A percentile compares a stretch with the other conserved stretches of the same genome.
phyloP scores from a whole-genome alignment of 2,113 vertebrate genomes.

The Daphoenositta chrysoptera region DNA sequence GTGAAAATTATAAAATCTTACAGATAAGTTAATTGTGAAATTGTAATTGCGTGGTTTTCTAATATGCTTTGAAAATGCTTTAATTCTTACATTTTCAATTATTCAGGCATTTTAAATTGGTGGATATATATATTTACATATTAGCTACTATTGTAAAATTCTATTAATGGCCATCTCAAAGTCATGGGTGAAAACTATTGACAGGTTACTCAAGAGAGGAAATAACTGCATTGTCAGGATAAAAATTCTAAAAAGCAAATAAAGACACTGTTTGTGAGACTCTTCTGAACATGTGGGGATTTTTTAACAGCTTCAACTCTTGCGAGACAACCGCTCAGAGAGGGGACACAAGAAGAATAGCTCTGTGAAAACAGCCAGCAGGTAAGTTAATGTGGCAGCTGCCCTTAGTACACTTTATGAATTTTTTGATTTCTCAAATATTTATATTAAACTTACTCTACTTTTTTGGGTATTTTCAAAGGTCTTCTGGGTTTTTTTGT shows the following conservation, averaged over 20 bases:
- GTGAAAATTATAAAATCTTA: background rate
- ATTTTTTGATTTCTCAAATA: background rate
- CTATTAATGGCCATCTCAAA: background rate
- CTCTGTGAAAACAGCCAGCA: constrained; percentile 91
- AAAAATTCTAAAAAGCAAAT: background rate
- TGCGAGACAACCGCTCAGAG: constrained; percentile 87
- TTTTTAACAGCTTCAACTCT: constrained; percentile 73
- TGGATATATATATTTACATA: background rate
- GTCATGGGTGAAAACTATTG: background rate
- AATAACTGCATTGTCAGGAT: background rate
- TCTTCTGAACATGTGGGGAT: background rate
- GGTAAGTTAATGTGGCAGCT: constrained; percentile 70
- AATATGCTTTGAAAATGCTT: background rate
- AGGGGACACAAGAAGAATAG: constrained; percentile 90
- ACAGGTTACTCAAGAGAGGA: background rate
- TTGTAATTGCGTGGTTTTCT: background rate
- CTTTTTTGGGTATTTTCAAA: background rate
- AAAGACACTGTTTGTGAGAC: constrained; percentile 11
- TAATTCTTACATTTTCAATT: background rate
- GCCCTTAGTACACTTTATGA: background rate
- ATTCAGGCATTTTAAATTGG: background rate
- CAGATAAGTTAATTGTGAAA: background rate
- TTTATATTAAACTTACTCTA: background rate
- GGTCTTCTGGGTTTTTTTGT: accelerated
- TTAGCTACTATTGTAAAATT: background rate